Percentiles rank a stretch among this genome's conserved stretches.
These are phyloP conservation scores for Syrmaticus mikado DNA, from an alignment of 2,113 vertebrate genomes.

Conservation along the genomic window DNA sequence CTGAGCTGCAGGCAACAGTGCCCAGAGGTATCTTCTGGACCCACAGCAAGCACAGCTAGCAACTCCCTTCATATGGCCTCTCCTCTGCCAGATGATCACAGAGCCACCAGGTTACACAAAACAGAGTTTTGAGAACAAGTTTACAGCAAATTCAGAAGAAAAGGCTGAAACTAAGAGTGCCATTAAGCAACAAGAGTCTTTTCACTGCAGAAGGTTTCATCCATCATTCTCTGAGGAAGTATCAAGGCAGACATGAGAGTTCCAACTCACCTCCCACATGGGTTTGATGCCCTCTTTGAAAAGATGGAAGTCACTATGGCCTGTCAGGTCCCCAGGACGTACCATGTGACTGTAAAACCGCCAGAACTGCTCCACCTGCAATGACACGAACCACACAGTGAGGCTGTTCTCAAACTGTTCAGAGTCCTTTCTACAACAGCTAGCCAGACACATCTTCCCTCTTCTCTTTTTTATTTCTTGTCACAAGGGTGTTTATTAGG, in stretches of 20 bases:
- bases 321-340: constrained; percentile 86
- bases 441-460: neutral
- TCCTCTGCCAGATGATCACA: neutral
- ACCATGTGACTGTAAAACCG: constrained; percentile 89
- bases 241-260: neutral
- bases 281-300: constrained; percentile 89
- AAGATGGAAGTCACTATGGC: constrained; percentile 88
- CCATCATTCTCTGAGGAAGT: neutral
- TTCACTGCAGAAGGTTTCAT: neutral
- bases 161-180: neutral
- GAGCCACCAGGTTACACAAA: neutral
- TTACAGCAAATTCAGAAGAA: neutral
- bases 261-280: constrained; percentile 85
- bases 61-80: neutral
- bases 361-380: constrained; percentile 88
- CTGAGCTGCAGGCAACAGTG: neutral
- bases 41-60: neutral
- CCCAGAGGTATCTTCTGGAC: neutral
- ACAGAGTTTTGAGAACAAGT: neutral
- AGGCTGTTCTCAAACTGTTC: neutral
- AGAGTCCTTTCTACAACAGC: neutral
- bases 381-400: neutral
- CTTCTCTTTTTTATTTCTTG: neutral
- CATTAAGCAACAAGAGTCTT: neutral
- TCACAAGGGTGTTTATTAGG: neutral